These are phyloP conservation scores for Prionchulus punctatus DNA, from an alignment of 2,888 invertebrate genomes.

Conservation along the genomic window DNA sequence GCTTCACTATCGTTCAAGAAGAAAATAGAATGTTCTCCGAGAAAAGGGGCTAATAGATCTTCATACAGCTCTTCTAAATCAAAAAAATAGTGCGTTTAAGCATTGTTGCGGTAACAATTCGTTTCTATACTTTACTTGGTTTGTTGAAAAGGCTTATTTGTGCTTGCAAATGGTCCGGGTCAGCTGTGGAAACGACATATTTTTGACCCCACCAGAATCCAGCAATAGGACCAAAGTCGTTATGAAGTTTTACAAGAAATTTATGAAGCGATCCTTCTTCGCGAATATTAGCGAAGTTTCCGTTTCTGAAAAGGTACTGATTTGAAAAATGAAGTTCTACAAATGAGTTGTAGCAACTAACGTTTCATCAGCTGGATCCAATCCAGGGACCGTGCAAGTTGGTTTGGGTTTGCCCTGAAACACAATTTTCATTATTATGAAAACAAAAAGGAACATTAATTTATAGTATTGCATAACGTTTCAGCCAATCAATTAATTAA, in stretches of 20 bases:
- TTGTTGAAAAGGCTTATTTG: constrained; percentile 32
- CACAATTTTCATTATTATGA: no score
- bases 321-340: neutral
- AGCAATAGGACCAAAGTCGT: constrained; percentile 32
- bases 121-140: constrained; percentile 30
- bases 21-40: constrained; percentile 17
- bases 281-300: constrained; percentile 34
- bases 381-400: constrained; percentile 32
- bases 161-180: constrained; percentile 32
- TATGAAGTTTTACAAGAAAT: constrained; percentile 33
- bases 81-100: no score
- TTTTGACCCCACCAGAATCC: constrained; percentile 35
- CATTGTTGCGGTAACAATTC: neutral
- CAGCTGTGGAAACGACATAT: constrained; percentile 33
- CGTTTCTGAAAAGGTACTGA: constrained; percentile 27
- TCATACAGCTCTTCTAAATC: constrained; percentile 26
- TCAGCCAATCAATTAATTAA: no score
- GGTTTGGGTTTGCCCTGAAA: neutral
- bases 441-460: no score
- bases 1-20: constrained; percentile 14
- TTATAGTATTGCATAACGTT: no score
- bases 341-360: constrained; percentile 21
- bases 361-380: constrained; percentile 33
- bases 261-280: constrained; percentile 35
- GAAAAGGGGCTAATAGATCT: constrained; percentile 25